Evolutionary conservation across 2,888 invertebrate genomes (phyloP), one percentile per base, ranked within the genome.

Genomic region (Anthrax anthrax): DNA sequence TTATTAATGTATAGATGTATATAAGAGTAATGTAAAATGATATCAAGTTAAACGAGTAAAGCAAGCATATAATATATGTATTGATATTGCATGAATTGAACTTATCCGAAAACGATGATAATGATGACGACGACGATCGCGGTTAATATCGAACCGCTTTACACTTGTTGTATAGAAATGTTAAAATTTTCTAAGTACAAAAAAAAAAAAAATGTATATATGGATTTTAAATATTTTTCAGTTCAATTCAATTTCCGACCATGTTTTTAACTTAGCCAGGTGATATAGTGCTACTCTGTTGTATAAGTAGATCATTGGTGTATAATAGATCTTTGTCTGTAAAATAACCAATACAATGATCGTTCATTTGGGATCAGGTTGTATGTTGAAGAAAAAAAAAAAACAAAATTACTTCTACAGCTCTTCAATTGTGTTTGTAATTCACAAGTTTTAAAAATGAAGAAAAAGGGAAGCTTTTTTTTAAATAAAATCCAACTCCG

Each of bases 401-500:
- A n/a, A n/a, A n/a, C n/a, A n/a, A n/a, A n/a, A n/a, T n/a, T n/a
- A n/a, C n/a, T n/a, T n/a, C n/a, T n/a, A n/a, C n/a, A n/a, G n/a
- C n/a, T n/a, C n/a, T n/a, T n/a, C n/a, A n/a, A n/a, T n/a, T n/a
- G n/a, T n/a, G n/a, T n/a, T n/a, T n/a, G n/a, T n/a, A n/a, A n/a
- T n/a, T n/a, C n/a, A n/a, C n/a, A n/a, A n/a, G n/a, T n/a, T n/a
- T 32, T 32, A 12, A 32, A 32, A 12, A 32, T 32, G 29, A 32
- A 27, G 12, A 12, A 32, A 32, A 32, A 32, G 29, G 29, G 32
- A 49, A 40, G 27, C 37, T n/a, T n/a, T n/a, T n/a, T n/a, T n/a
- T n/a, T 32, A 47, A 43, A 39, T 42, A 39, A 44, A 40, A 19
- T n/a, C 44, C 46, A 49, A 47, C 49, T 47, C 49, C 49, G 49